These are phyloP conservation scores for Azemiops feae DNA, from an alignment of 2,113 vertebrate genomes.

Conservation along the genomic window DNA sequence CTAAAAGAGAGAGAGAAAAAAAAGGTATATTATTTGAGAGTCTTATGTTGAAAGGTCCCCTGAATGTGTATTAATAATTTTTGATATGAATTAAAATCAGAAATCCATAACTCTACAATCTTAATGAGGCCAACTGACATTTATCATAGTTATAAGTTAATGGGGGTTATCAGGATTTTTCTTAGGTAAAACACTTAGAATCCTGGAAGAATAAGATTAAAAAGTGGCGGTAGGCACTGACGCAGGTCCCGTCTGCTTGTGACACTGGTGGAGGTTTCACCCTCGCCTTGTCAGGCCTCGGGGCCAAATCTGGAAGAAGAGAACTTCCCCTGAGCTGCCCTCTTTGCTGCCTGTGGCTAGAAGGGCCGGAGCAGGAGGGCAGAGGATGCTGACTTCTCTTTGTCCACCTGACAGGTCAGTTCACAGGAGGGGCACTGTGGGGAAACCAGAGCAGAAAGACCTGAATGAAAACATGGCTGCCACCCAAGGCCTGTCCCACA, in stretches of 20 bases:
- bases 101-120: neutral
- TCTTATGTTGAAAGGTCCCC: neutral
- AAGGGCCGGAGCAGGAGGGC: fast-evolving
- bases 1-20: neutral
- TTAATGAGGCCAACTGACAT: neutral
- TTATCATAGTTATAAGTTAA: neutral
- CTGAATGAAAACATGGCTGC: constrained; percentile 84
- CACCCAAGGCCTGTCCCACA: constrained; percentile 81
- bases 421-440: constrained; percentile 67
- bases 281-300: neutral
- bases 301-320: neutral
- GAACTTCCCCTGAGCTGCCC: neutral
- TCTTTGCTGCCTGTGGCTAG: neutral
- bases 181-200: neutral
- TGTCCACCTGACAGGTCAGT: constrained; percentile 64
- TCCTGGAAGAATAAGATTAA: neutral
- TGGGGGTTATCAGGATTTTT: neutral
- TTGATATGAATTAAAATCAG: neutral
- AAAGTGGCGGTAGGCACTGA: neutral
- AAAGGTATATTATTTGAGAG: neutral
- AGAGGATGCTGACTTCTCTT: fast-evolving
- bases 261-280: neutral
- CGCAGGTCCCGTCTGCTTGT: neutral
- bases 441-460: constrained; percentile 80
- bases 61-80: neutral